Evolutionary conservation across 2,113 vertebrate genomes (phyloP).

Genomic region (Salminus brasiliensis): DNA sequence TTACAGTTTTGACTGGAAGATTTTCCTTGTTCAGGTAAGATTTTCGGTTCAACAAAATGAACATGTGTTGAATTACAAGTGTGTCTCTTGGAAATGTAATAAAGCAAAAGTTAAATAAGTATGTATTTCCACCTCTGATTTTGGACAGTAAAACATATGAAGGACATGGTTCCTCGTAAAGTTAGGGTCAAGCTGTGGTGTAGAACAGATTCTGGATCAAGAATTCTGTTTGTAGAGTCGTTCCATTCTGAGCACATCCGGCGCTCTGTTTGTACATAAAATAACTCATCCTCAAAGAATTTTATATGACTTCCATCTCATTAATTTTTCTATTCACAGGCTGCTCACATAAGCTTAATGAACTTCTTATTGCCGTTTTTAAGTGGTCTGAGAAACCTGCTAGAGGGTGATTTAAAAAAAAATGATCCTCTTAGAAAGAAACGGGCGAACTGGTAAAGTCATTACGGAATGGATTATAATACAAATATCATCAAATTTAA

Average conservation of each 20-base stretch:
- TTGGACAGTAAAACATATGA: too few relatives aligned
- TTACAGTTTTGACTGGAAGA: too few relatives aligned
- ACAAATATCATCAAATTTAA: slow-evolving; percentile 37
- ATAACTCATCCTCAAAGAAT: slow-evolving; percentile 40
- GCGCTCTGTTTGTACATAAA: slow-evolving; percentile 47
- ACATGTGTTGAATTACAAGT: too few relatives aligned
- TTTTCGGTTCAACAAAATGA: too few relatives aligned
- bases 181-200: not conserved
- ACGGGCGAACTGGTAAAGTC: not conserved
- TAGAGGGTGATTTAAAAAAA: slow-evolving; percentile 36
- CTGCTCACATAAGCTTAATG: slow-evolving; percentile 55
- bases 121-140: too few relatives aligned
- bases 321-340: slow-evolving; percentile 49
- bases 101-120: too few relatives aligned
- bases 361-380: slow-evolving; percentile 48
- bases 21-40: too few relatives aligned
- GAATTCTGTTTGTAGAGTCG: slow-evolving; percentile 32
- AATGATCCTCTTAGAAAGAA: slow-evolving; percentile 18
- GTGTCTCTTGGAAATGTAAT: too few relatives aligned
- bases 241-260: not conserved
- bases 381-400: slow-evolving; percentile 30
- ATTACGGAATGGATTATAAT: slow-evolving; percentile 19
- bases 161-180: not conserved
- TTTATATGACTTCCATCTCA: slow-evolving; percentile 43
- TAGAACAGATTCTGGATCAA: not conserved